phyloP scores from a whole-genome alignment of 2,797 vertebrate genomes.

The Kryptopterus vitreolus region DNA sequence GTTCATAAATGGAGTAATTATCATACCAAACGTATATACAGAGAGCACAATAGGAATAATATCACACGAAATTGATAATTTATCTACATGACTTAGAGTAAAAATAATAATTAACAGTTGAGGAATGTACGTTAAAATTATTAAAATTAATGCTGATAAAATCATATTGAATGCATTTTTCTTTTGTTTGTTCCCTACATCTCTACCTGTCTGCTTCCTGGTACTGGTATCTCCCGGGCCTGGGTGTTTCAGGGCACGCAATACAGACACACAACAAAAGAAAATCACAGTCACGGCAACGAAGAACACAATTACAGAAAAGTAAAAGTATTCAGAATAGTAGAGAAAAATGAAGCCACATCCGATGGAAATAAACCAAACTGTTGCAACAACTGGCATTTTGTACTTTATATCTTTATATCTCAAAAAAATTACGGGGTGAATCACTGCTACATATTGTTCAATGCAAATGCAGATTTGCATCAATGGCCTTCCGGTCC shows the following conservation, averaged over 20 bases:
- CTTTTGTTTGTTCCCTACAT: constrained; percentile 40
- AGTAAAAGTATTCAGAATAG: not conserved
- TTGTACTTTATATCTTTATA: constrained; percentile 29
- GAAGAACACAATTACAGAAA: not conserved
- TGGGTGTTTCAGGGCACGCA: constrained; percentile 20
- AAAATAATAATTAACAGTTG: not conserved
- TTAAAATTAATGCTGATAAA: not conserved
- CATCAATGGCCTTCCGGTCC: constrained; percentile 7
- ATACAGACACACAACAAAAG: constrained; percentile 39
- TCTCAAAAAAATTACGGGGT: constrained; percentile 26
- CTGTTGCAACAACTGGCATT: not conserved
- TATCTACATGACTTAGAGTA: not conserved
- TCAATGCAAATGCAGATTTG: constrained; percentile 16
- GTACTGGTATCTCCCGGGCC: constrained; percentile 27
- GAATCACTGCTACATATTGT: constrained; percentile 17
- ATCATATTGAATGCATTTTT: constrained; percentile 28
- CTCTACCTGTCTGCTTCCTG: not conserved
- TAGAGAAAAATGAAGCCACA: not conserved
- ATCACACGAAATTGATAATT: not conserved
- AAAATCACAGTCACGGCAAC: not conserved
- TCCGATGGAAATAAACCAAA: not conserved
- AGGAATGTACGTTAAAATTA: not conserved
- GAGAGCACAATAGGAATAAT: not conserved
- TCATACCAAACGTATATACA: constrained; percentile 2
- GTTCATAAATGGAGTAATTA: constrained; percentile 28